Evolutionary conservation across 2,113 vertebrate species (phyloP).

Genomic region (Paradoxurus hermaphroditus): DNA sequence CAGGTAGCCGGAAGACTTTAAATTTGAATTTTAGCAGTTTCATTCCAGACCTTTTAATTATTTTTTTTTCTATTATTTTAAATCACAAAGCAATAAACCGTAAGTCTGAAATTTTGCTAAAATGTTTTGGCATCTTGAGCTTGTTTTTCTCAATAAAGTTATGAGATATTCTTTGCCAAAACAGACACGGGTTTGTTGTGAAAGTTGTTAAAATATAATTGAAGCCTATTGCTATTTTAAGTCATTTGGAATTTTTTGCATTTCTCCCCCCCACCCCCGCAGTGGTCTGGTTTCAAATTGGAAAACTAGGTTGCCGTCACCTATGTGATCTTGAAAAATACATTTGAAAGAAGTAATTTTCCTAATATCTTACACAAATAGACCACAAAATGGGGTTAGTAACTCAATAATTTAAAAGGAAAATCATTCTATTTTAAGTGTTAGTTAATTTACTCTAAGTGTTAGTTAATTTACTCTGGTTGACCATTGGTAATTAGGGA

Average conservation of each 20-base stretch:
- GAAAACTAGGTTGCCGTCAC: constrained; percentile 20
- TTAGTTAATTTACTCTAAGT: constrained; percentile 1
- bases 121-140: constrained; percentile 69
- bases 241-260: constrained; percentile 28
- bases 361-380: neutral
- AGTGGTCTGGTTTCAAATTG: neutral
- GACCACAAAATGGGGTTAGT: neutral
- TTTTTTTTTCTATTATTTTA: constrained; percentile 51
- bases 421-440: constrained; percentile 34
- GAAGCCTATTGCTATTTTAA: constrained; percentile 66
- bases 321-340: constrained; percentile 39
- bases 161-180: constrained; percentile 62
- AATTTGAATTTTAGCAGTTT: constrained; percentile 26
- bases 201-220: constrained; percentile 71
- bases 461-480: neutral
- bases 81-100: constrained; percentile 51
- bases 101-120: constrained; percentile 66
- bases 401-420: constrained; percentile 39
- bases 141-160: constrained; percentile 75
- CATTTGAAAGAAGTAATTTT: constrained; percentile 15
- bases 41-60: constrained; percentile 31
- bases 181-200: constrained; percentile 69
- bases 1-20: neutral
- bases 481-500: neutral
- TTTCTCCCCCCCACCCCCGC: neutral